Evolutionary conservation across 1,140 invertebrate species (phyloP), one percentile per base, ranked within the genome.

Genomic region (Yoshiicerus persimilis): DNA sequence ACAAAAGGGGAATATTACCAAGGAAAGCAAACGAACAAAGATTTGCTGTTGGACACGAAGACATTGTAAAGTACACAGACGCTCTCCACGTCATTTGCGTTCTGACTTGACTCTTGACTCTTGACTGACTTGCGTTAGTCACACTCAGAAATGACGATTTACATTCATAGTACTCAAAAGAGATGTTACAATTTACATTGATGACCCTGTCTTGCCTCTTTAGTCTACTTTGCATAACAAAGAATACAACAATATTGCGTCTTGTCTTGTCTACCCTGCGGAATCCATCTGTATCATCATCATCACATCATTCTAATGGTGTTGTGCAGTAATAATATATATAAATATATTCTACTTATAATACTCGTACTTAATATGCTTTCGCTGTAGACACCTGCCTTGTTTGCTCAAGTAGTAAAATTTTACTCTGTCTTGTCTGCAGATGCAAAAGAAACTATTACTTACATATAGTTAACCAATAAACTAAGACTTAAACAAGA

Each of bases 181-280:
- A 80, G 75, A 36, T 80, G 75, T 80, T 80, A 80, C 34, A 80
- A 80, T 80, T 32, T 23, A 77, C 70, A 77, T 0, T 6, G n/a
- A 80, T 80, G 75, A 80, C 75, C 75, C 75, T 34, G 34, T n/a
- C 75, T 80, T 80, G 75, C 34, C 75, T 38, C 75, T 38, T 36
- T 13, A 80, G 1, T 36, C 75, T 80, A 32, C 75, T 80, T 80
- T 80, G 75, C 75, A 80, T 80, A 80, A 80, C 75, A 80, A 80
- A 80, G 75, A 80, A 80, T 80, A n/a, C 27, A 36, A 80, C 20
- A 80, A 80, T 80, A 38, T 34, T 80, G 32, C 20, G 75, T 80
- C 32, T 23, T 80, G 66, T 70, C 66, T 30, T 70, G 66, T 70
- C 66, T 70, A 70, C 66, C 25, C 66, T 70, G 9, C 25, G 27